A percentile compares a stretch with the other conserved stretches of the same genome.
phyloP scores from a whole-genome alignment of 37 sponge, comb jelly and placozoan species.

The Geodia barretti region DNA sequence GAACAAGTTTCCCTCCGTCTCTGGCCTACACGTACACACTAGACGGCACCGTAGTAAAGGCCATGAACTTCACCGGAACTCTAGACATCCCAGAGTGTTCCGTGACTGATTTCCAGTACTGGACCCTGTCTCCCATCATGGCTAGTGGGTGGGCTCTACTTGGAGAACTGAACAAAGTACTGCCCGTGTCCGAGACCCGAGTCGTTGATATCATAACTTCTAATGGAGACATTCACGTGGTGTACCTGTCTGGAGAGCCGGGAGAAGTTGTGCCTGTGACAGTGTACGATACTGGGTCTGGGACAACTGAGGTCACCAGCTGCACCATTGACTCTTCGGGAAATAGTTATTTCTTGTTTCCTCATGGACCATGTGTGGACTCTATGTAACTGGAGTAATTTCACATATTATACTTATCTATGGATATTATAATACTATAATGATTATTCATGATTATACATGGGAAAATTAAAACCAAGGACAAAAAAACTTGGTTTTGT shows the following conservation, averaged over 20 bases:
- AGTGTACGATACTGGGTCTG: neutral
- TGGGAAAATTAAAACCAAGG: too few relatives aligned
- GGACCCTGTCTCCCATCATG: slow-evolving; percentile 51
- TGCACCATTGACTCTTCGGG: slow-evolving; percentile 54
- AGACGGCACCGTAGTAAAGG: slow-evolving; percentile 21
- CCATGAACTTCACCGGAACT: slow-evolving; percentile 4
- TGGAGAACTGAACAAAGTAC: slow-evolving; percentile 71
- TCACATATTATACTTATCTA: neutral
- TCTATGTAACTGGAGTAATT: neutral
- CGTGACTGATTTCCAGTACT: slow-evolving; percentile 49
- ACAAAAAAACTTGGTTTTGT: too few relatives aligned
- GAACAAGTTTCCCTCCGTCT: slow-evolving; percentile 11
- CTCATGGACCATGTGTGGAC: slow-evolving; percentile 17
- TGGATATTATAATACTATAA: neutral
- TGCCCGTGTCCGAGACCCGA: slow-evolving; percentile 58
- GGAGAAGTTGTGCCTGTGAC: slow-evolving; percentile 60
- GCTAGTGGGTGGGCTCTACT: slow-evolving; percentile 58
- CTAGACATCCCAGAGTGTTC: slow-evolving; percentile 34
- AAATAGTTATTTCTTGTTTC: slow-evolving; percentile 7
- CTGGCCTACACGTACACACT: slow-evolving; percentile 25
- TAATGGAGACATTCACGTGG: neutral
- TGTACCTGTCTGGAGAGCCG: slow-evolving; percentile 52
- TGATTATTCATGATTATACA: too few relatives aligned
- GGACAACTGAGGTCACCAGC: neutral
- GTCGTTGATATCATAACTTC: slow-evolving; percentile 8